Percentiles rank a stretch among this genome's conserved stretches.
These are phyloP conservation scores for Epinotia nisella DNA, from an alignment of 2,888 invertebrate species.

Conservation along the genomic window DNA sequence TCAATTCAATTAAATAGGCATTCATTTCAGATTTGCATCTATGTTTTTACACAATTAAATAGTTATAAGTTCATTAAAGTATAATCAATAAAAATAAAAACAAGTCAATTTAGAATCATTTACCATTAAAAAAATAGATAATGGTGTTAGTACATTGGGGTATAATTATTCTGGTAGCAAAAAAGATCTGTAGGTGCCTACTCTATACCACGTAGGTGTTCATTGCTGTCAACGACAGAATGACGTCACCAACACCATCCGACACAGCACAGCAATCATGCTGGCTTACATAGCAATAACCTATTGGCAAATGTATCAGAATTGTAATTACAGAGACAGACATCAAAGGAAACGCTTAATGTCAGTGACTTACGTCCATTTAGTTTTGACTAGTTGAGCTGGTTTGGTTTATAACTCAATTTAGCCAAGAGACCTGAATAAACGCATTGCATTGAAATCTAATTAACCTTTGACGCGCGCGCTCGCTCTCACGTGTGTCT, in stretches of 20 bases:
- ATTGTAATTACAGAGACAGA: slow-evolving; percentile 17
- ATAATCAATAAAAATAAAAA: too few relatives aligned
- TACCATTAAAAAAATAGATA: too few relatives aligned
- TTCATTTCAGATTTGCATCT: too few relatives aligned
- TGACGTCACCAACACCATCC: slow-evolving; percentile 19
- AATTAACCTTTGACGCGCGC: not conserved
- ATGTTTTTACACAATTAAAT: too few relatives aligned
- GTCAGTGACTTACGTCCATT: slow-evolving; percentile 31
- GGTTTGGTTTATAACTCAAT: slow-evolving; percentile 49
- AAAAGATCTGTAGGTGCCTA: too few relatives aligned
- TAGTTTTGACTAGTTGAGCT: slow-evolving; percentile 25
- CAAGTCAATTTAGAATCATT: too few relatives aligned
- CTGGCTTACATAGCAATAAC: too few relatives aligned
- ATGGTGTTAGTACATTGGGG: too few relatives aligned
- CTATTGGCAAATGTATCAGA: slow-evolving; percentile 4
- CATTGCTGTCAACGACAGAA: not conserved
- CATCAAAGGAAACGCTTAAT: slow-evolving; percentile 16
- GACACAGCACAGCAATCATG: slow-evolving; percentile 1
- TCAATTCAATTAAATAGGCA: too few relatives aligned
- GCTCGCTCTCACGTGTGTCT: not conserved
- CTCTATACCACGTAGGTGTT: too few relatives aligned
- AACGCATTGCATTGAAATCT: not conserved
- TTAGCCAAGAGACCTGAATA: slow-evolving; percentile 39
- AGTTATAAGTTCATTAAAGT: too few relatives aligned
- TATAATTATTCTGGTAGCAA: too few relatives aligned